Evolutionary conservation across 2,113 vertebrate species (phyloP).

Genomic region (Laticauda colubrina): DNA sequence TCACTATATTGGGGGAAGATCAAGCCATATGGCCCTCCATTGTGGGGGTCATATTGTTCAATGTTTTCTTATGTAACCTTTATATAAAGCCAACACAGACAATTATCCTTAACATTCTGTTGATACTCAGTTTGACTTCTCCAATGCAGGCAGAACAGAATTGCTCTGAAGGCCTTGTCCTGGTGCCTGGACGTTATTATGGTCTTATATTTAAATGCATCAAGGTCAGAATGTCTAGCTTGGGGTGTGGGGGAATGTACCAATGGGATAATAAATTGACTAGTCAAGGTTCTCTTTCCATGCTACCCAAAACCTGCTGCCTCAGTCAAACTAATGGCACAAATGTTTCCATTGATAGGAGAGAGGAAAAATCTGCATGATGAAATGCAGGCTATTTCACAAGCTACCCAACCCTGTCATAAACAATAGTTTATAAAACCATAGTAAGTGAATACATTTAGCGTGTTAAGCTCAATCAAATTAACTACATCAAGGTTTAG

Average conservation of each 20-base stretch:
- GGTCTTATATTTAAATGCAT: neutral
- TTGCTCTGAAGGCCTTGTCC: neutral
- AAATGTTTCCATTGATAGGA: neutral
- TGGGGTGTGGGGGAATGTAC: neutral
- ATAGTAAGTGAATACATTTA: neutral
- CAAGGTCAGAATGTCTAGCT: neutral
- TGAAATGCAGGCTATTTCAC: neutral
- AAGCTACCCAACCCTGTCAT: neutral
- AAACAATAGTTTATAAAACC: neutral
- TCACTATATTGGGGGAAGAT: neutral
- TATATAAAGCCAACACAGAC: neutral
- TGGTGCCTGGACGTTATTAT: neutral
- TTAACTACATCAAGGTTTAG: neutral
- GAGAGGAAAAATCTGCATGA: neutral
- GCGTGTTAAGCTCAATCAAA: neutral
- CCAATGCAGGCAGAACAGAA: neutral
- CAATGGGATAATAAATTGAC: neutral
- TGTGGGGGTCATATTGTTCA: neutral
- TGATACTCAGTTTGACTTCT: neutral
- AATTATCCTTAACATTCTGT: neutral
- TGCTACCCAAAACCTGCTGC: neutral
- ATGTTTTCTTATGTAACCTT: neutral
- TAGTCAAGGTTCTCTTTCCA: neutral
- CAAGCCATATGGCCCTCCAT: neutral
- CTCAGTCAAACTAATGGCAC: neutral